These are phyloP conservation scores for Onychomys leucogaster DNA, from an alignment of 2,797 vertebrate species.

Conservation along the genomic window DNA sequence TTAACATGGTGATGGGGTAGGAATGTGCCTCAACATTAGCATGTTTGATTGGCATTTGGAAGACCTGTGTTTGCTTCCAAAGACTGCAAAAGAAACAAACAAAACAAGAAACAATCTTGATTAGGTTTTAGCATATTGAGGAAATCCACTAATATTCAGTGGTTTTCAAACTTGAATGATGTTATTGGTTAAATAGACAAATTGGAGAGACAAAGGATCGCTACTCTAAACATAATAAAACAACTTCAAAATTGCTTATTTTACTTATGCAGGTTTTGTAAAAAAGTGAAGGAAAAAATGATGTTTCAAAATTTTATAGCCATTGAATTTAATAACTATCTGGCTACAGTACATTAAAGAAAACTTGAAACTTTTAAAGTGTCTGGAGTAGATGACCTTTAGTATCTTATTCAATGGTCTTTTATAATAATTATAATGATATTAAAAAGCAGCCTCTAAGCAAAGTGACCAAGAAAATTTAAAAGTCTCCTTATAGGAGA, in stretches of 20 bases:
- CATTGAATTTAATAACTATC: neutral
- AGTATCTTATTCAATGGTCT: neutral
- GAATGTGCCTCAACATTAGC: neutral
- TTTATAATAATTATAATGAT: neutral
- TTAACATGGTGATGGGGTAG: neutral
- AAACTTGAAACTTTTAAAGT: conserved; percentile 12
- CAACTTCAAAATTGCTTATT: neutral
- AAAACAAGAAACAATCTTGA: neutral
- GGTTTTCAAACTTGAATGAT: neutral
- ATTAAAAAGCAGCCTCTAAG: neutral
- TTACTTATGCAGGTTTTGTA: neutral
- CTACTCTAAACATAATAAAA: neutral
- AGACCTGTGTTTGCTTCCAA: neutral
- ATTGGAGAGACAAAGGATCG: neutral
- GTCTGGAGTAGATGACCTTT: neutral
- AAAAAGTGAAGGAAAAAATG: neutral
- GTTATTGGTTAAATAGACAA: neutral
- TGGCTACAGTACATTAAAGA: neutral
- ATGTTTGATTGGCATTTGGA: neutral
- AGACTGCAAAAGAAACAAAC: neutral
- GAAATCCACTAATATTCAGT: neutral
- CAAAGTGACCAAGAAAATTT: neutral
- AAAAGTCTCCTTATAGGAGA: neutral
- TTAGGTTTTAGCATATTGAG: neutral
- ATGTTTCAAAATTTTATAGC: conserved; percentile 18